Percentiles rank a stretch among this genome's conserved stretches.
phyloP scores from a whole-genome alignment of 1,140 invertebrate species.

The Telenomus remus region DNA sequence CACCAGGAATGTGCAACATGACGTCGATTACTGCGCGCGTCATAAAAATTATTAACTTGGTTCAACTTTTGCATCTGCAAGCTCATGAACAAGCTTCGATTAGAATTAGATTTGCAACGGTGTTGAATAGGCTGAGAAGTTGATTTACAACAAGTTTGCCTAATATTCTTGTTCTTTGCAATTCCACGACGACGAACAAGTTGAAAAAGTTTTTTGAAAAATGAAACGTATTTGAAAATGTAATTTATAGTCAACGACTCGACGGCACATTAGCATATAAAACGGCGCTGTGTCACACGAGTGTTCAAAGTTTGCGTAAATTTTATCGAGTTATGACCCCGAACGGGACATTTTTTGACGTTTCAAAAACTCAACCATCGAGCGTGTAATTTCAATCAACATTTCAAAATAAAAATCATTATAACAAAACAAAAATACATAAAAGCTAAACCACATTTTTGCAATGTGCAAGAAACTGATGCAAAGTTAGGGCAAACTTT shows the following conservation, averaged over 20 bases:
- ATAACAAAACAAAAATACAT: too few species aligned
- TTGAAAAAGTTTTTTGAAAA: slow-evolving; percentile 51
- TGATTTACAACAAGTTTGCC: slow-evolving; percentile 49
- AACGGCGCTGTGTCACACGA: slow-evolving; percentile 33
- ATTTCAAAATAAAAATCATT: too few species aligned
- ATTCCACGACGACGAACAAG: slow-evolving; percentile 37
- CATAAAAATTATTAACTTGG: too few species aligned
- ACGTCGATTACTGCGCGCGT: too few species aligned
- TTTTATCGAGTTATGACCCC: slow-evolving; percentile 47
- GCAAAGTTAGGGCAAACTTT: too few species aligned
- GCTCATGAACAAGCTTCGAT: slow-evolving; percentile 11
- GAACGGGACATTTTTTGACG: slow-evolving; percentile 12
- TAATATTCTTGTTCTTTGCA: slow-evolving; percentile 51
- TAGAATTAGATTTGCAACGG: slow-evolving; percentile 18
- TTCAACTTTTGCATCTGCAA: too few species aligned
- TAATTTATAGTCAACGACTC: slow-evolving; percentile 54
- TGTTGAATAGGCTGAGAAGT: slow-evolving; percentile 20
- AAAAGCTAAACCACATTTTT: too few species aligned
- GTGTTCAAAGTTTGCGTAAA: slow-evolving; percentile 40
- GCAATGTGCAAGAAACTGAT: too few species aligned
- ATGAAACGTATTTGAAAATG: slow-evolving; percentile 53
- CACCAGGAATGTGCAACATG: too few species aligned
- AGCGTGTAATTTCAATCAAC: too few species aligned
- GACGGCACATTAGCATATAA: slow-evolving; percentile 54
- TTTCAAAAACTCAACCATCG: slow-evolving; percentile 3